Base-by-base conservation (phyloP, 2,888 invertebrate genomes). In the Drosophila emarginata region DNA sequence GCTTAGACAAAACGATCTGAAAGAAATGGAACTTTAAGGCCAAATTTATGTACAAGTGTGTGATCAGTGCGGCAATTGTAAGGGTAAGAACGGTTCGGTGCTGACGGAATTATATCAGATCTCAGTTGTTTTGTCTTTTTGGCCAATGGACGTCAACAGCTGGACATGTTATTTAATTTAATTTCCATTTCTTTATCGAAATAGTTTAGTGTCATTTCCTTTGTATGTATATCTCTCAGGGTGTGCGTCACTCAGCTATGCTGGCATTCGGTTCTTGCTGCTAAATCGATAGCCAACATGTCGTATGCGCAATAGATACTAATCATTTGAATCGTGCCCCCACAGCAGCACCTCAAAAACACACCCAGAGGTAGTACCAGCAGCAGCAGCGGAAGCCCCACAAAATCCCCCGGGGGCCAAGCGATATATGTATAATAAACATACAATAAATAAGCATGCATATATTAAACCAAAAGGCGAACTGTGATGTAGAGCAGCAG, bases 81-180 rank as follows among this genome's bases (percentile, higher is more conserved):
- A 45, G 45, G 21, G 21, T 45, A 21, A 4, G 12, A 2, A 45
- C 21, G 21, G 4, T 45, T 18, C 45, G 45, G 18, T 5, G 14
- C 12, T 1, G 5, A 1, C 11, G 2, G 2, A 45, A 0, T 15
- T 1, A 15, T 2, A 45, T n/a, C 15, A 3, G 15, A 9, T 18
- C 11, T 7, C 18, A 18, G 15, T 64, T 66, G 60, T 60, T 66
- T 68, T 64, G 61, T 15, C 61, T 61, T 37, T 36, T 61, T 28
- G 37, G 72, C 73, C 73, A 83, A 83, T 67, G 79, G 83, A 81
- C 87, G 70, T 74, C 79, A 73, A 83, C 83, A 83, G 87, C 87
- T 83, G 82, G 86, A 85, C 66, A 75, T 80, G 81, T 84, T 85
- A 77, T 83, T 80, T 72, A 72, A 83, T 80, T 78, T 61, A 65